Conservation (phyloP, 2,797 vertebrate genomes). For the Streptopelia turtur region DNA sequence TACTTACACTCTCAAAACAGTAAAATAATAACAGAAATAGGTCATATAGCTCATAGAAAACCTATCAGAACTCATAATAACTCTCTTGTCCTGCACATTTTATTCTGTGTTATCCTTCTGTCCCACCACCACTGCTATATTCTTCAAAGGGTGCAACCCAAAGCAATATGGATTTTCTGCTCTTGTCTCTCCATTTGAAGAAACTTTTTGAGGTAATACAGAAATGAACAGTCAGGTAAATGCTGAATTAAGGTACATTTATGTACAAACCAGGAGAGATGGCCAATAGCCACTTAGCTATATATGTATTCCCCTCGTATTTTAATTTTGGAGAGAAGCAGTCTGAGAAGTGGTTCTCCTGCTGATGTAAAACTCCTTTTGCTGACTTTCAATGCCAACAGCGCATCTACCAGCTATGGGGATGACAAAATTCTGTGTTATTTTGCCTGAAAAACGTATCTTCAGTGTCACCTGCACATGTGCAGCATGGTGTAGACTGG, state of each 20-base stretch:
- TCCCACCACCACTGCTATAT: neutral
- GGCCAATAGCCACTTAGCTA: neutral
- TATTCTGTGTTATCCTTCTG: neutral
- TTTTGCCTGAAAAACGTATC: neutral
- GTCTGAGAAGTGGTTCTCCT: neutral
- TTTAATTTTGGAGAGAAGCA: neutral
- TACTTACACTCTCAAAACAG: neutral
- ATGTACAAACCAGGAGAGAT: neutral
- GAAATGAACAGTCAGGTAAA: slow-evolving; percentile 28
- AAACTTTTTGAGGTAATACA: neutral
- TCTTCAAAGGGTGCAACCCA: neutral
- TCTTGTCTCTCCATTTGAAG: neutral
- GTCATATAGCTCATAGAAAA: neutral
- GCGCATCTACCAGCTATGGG: neutral
- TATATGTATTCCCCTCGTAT: neutral
- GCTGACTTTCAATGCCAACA: neutral
- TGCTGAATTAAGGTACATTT: slow-evolving; percentile 48
- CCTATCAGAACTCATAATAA: neutral
- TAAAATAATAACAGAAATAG: neutral
- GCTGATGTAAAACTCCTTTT: neutral
- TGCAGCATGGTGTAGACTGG: neutral
- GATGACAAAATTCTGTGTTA: neutral
- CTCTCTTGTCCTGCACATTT: neutral
- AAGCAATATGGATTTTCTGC: neutral
- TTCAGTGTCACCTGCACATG: rapidly evolving